phyloP scores from a whole-genome alignment of 2,888 invertebrate species.

The Pachycephus smyrnensis region DNA sequence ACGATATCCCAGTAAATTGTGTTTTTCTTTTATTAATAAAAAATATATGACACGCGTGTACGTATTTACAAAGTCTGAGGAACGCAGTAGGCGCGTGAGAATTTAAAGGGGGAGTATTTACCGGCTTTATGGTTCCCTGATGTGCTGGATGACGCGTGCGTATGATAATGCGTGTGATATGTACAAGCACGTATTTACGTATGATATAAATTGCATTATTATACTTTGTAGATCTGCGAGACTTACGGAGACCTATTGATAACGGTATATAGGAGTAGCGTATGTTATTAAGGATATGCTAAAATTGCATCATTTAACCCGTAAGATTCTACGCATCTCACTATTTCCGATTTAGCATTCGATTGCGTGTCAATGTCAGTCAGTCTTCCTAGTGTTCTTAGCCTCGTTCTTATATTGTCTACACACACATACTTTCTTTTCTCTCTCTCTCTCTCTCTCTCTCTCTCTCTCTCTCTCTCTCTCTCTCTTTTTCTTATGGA shows the following conservation, averaged over 20 bases:
- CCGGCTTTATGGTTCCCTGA: background rate
- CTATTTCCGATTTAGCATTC: background rate
- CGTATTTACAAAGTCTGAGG: background rate
- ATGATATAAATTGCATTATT: background rate
- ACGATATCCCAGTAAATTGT: background rate
- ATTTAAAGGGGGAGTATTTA: background rate
- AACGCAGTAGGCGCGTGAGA: background rate
- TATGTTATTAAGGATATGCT: background rate
- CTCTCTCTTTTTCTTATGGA: background rate
- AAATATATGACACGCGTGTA: conserved; percentile 1
- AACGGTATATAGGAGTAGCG: background rate
- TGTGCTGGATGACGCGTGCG: background rate
- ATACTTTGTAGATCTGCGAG: background rate
- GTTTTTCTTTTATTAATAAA: background rate
- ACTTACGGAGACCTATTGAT: background rate
- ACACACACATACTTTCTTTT: background rate
- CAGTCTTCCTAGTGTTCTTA: background rate
- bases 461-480: too few species aligned
- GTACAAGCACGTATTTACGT: background rate
- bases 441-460: too few species aligned
- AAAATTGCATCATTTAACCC: background rate
- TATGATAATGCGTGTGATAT: background rate
- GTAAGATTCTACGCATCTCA: background rate
- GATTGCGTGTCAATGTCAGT: background rate
- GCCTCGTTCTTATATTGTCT: background rate